Percentiles rank a stretch among this genome's conserved stretches.
These are phyloP conservation scores for Piscicola geometra DNA, from an alignment of 2,888 invertebrate genomes.

Conservation along the genomic window DNA sequence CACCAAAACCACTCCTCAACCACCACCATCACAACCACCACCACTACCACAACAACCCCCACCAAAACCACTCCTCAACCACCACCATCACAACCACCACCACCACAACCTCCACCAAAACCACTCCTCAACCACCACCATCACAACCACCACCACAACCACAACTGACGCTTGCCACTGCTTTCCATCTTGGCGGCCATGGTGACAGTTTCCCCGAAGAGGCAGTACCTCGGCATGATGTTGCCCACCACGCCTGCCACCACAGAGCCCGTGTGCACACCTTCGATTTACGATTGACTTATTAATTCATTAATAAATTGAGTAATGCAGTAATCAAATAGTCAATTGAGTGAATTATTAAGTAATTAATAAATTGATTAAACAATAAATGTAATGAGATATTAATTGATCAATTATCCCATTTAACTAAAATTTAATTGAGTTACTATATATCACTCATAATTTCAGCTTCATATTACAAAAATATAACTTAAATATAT, in stretches of 20 bases:
- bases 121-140: not conserved
- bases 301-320: not conserved
- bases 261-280: constrained; percentile 47
- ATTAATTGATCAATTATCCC: not conserved
- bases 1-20: no score
- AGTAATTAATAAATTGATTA: not conserved
- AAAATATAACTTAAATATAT: no score
- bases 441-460: no score
- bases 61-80: no score
- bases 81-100: constrained; percentile 6
- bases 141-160: not conserved
- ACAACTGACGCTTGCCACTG: constrained; percentile 46
- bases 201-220: constrained; percentile 40
- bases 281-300: constrained; percentile 36
- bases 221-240: constrained; percentile 40
- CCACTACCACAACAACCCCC: no score
- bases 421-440: no score
- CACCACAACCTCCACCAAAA: constrained; percentile 1
- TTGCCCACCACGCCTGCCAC: constrained; percentile 49
- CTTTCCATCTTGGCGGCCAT: constrained; percentile 44
- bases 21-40: no score
- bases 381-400: not conserved
- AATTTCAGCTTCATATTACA: no score
- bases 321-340: not conserved
- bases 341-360: not conserved